Conservation (phyloP, 2,113 vertebrate species). For the Cavia aperea region DNA sequence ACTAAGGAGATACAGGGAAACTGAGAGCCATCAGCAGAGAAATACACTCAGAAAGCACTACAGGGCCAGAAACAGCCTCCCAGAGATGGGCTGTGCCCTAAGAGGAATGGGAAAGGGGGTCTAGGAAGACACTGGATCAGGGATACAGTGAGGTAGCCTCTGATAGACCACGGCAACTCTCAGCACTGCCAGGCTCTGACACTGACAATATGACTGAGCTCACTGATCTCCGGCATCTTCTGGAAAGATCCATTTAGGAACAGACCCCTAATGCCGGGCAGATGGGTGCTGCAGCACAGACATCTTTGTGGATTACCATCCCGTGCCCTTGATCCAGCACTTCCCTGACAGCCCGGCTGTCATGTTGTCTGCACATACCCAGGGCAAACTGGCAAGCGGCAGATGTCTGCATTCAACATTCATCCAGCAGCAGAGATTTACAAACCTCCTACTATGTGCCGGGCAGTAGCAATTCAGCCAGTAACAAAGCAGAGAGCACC, state of each 20-base stretch:
- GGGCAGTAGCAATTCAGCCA: not conserved
- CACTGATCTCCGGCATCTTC: fast-evolving
- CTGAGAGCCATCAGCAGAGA: not conserved
- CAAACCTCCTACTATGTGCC: not conserved
- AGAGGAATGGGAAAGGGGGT: not conserved
- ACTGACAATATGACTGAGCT: not conserved
- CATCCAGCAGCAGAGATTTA: not conserved
- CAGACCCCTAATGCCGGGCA: not conserved
- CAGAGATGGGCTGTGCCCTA: not conserved
- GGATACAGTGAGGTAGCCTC: not conserved
- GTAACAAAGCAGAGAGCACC: not conserved
- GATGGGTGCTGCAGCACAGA: not conserved
- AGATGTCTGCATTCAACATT: not conserved
- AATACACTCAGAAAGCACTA: not conserved
- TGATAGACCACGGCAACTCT: fast-evolving
- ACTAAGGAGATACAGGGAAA: not conserved
- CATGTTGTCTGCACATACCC: not conserved
- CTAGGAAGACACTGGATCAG: not conserved
- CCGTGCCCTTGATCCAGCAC: not conserved
- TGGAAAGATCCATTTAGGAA: not conserved
- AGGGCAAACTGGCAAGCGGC: not conserved
- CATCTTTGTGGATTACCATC: not conserved
- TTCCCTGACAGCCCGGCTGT: not conserved
- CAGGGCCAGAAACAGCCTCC: not conserved
- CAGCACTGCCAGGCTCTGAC: not conserved